Evolutionary conservation across 2,113 vertebrate genomes (phyloP), one percentile per base, ranked within the genome.

Genomic region (Scopus umbretta): DNA sequence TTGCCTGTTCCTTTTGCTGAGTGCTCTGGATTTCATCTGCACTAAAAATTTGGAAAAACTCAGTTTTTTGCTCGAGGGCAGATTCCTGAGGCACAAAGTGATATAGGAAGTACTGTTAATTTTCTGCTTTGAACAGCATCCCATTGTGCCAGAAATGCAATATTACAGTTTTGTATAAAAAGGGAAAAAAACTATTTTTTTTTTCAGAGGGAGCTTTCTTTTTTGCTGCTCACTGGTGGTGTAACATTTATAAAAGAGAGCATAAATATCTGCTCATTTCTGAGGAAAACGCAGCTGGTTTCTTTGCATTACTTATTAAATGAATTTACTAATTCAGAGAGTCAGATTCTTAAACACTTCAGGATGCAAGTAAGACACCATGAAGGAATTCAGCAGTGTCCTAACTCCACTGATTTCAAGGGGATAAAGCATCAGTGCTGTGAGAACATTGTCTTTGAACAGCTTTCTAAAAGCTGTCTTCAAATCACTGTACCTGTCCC

Each of bases 21-120:
- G 42, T 72, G 40, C 29, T 93, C 94, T 96, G 90, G 81, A 90
- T 91, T 92, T 90, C 42, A 45, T 92, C 86, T 80, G 53, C 27
- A 83, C 38, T 45, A 72, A 75, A 65, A 75, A 49, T 70, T 17
- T 61, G 49, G 49, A 38, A 82, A 92, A 92, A 78, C 25, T 2
- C 20, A 63, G 7, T 1, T 86, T 86, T 90, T 79, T 79, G 30
- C 73, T 91, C 3, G 3, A 91, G 56, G 58, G 36, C 15, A 80
- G 62, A 68, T 61, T 93, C 73, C 50, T 25, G 36, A 90, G 30
- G 1, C 6, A 79, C 62, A 82, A 67, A 92, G 23, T 68, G 52
- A 63, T 79, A 58, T 21, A 92, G 89, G 73, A 96, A 91, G n/a
- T 66, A 20, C 34, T 59, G 49, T 56, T 71, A 81, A 72, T 91